Evolutionary conservation across 2,113 vertebrate species (phyloP).

Genomic region (Mandrillus leucophaeus): DNA sequence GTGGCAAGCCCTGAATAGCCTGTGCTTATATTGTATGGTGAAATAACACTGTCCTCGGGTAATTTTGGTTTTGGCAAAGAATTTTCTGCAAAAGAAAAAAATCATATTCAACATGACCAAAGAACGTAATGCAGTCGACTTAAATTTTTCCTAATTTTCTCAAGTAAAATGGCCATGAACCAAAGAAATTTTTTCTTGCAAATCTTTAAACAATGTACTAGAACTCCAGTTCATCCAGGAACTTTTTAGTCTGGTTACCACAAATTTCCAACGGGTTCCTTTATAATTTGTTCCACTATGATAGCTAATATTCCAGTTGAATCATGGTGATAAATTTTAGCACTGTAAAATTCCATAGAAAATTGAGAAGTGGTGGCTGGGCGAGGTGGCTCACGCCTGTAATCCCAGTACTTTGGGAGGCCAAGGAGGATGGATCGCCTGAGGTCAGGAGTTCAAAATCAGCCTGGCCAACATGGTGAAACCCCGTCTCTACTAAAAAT

Average conservation of each 20-base stretch:
- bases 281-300: conserved; percentile 5
- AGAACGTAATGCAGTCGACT: conserved; percentile 55
- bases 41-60: conserved; percentile 92
- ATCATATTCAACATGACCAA: conserved; percentile 73
- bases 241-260: conserved; percentile 1
- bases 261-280: conserved; percentile 57
- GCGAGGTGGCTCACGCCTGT: too few species aligned
- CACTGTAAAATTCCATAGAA: conserved; percentile 55
- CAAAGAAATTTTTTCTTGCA: background rate
- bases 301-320: conserved; percentile 46
- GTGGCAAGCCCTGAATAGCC: conserved; percentile 91
- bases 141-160: conserved; percentile 53
- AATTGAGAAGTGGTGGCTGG: background rate
- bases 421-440: too few species aligned
- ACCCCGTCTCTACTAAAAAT: too few species aligned
- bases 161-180: conserved; percentile 18
- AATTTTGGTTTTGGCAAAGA: conserved; percentile 97
- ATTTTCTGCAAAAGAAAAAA: conserved; percentile 92
- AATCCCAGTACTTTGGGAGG: too few species aligned
- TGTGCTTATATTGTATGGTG: conserved; percentile 93
- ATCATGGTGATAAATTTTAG: conserved; percentile 56
- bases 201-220: conserved; percentile 64
- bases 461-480: too few species aligned
- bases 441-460: too few species aligned
- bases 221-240: conserved; percentile 22